These are phyloP conservation scores for Carposina sasakii DNA, from an alignment of 1,140 invertebrate genomes.

Conservation along the genomic window DNA sequence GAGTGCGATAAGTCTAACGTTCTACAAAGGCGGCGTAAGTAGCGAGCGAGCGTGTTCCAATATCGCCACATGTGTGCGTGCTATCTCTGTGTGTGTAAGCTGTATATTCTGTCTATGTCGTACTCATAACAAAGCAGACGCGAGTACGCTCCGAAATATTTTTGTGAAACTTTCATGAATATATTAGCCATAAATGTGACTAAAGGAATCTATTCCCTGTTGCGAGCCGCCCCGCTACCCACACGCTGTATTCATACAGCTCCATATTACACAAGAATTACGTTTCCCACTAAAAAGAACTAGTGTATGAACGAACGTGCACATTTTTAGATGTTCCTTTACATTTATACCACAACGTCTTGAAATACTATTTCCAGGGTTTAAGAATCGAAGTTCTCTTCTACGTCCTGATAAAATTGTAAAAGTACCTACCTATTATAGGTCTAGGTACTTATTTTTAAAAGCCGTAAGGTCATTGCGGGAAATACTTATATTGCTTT, in stretches of 20 bases:
- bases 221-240: constrained; percentile 26
- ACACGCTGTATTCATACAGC: constrained; percentile 33
- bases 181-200: constrained; percentile 70
- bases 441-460: no score
- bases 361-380: no score
- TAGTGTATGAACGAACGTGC: no score
- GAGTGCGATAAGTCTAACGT: neutral
- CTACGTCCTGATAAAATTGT: no score
- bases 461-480: no score
- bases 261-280: constrained; percentile 40
- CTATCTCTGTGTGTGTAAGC: no score
- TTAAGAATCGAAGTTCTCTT: no score
- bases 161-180: constrained; percentile 69
- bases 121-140: constrained; percentile 50
- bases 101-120: constrained; percentile 32
- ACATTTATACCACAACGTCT: no score
- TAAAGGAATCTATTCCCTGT: constrained; percentile 64
- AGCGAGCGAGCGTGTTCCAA: constrained; percentile 16
- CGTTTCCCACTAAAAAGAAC: no score
- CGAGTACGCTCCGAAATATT: constrained; percentile 57
- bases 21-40: constrained; percentile 13
- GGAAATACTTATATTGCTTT: no score
- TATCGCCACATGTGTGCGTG: constrained; percentile 20
- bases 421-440: no score
- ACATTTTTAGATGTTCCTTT: no score